Base-by-base conservation (phyloP, 92 coral and sea anemone species). In the Montipora capitata region DNA sequence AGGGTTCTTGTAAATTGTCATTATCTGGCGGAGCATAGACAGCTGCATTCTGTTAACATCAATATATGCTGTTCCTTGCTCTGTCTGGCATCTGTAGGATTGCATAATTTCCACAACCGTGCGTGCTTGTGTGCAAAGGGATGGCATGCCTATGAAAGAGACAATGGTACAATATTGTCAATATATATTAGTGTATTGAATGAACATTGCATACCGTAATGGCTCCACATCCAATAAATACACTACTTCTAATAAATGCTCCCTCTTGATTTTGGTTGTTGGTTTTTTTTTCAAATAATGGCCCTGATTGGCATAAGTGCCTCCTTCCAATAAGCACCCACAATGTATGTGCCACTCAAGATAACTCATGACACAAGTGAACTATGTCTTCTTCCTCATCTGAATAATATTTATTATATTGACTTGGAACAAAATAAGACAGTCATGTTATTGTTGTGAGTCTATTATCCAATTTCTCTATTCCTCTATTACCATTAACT, bases 1-100 rank as follows among this genome's bases (percentile, higher is more conserved):
- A 16, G 94, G 94, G 57, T 91, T 87, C 73, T 91, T 91, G 80
- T 86, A 86, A 39, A 91, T 76, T 71, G 54, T 91, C 94, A 86
- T 81, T 7, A 85, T 40, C 62, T 91, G 94, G 4, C 89, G 68
- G 45, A 87, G 71, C 68, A 83, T 15, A 14, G 94, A 92, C 61
- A 87, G 10, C 84, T 87, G 94, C 92, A 92, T 87, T 18, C 94
- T 76, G 85, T 87, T 91, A 27, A 91, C 42, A 43, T 89, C 93
- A 43, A 89, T 41, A 58, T 83, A 89, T 67, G 85, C 92, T 35
- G 80, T 71, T 49, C 91, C 92, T 65, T 82, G 77, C 41, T 73
- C 94, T 42, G 56, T 79, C 82, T 81, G 49, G 63, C 38, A 15
- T 57, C 72, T 88, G 81, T 87, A 87, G 14, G 74, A 44, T 42